Evolutionary conservation across 2,113 vertebrate species (phyloP).

Genomic region (Lycaon pictus): DNA sequence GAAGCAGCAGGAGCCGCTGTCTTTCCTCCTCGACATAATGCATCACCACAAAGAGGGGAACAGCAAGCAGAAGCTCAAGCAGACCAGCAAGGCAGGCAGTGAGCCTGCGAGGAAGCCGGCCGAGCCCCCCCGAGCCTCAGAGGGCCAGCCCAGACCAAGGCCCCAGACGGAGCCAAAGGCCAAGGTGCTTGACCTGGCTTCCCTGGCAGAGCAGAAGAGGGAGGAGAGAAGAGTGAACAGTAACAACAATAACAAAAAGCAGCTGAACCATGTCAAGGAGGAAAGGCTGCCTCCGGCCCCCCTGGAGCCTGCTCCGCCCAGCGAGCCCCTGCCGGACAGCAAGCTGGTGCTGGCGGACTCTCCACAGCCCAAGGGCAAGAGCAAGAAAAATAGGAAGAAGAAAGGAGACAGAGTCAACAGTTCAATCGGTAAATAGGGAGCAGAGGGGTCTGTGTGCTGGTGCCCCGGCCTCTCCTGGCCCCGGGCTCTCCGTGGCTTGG

Average conservation of each 20-base stretch:
- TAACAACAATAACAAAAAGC: constrained; percentile 89
- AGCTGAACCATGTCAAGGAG: constrained; percentile 90
- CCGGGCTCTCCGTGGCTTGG: neutral
- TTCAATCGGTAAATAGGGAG: constrained; percentile 92
- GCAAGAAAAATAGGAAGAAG: constrained; percentile 98
- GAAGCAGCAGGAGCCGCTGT: constrained; percentile 88
- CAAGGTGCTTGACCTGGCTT: constrained; percentile 86
- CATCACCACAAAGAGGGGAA: constrained; percentile 87
- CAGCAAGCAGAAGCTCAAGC: constrained; percentile 90
- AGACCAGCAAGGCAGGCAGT: constrained; percentile 79
- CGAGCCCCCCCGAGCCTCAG: constrained; percentile 81
- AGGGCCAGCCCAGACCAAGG: constrained; percentile 86
- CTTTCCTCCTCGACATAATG: constrained; percentile 88
- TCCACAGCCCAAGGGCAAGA: constrained; percentile 91
- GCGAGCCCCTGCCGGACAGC: constrained; percentile 82
- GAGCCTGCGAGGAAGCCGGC: constrained; percentile 86
- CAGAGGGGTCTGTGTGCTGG: rapidly evolving
- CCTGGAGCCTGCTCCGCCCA: constrained; percentile 84
- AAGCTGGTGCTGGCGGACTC: constrained; percentile 90
- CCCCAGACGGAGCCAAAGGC: constrained; percentile 87
- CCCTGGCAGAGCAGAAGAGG: constrained; percentile 85
- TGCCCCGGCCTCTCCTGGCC: neutral
- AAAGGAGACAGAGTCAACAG: constrained; percentile 94
- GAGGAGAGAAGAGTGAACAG: constrained; percentile 90
- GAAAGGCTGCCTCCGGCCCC: constrained; percentile 84